Evolutionary conservation across 1,140 invertebrate genomes (phyloP).

Genomic region (Bombus terrestris): DNA sequence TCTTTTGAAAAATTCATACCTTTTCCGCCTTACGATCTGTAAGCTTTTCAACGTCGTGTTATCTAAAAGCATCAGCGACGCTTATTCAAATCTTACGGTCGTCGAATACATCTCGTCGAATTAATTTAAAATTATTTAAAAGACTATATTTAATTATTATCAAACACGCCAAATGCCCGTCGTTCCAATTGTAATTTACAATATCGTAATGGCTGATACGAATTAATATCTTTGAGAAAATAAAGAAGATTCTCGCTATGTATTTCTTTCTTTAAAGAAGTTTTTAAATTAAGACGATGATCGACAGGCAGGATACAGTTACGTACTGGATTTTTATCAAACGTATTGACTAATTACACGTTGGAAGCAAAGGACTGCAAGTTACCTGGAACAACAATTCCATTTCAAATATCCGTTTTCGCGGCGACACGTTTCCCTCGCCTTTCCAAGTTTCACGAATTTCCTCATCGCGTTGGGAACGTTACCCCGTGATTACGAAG

Average conservation of each 20-base stretch:
- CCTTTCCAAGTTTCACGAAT: not conserved
- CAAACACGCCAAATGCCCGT: not conserved
- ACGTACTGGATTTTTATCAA: too few species aligned
- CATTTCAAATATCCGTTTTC: not conserved
- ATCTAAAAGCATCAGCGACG: too few species aligned
- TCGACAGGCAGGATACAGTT: too few species aligned
- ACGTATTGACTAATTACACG: not conserved
- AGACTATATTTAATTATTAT: not conserved
- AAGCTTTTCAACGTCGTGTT: not conserved
- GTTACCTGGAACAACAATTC: not conserved
- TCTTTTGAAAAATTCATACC: conserved; percentile 9
- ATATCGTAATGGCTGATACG: too few species aligned
- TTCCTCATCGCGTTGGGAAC: not conserved
- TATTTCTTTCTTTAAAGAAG: too few species aligned
- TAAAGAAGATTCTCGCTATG: too few species aligned
- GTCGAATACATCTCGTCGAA: not conserved
- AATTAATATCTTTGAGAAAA: not conserved
- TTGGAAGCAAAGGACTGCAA: not conserved
- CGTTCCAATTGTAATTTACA: not conserved
- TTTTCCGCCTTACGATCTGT: not conserved
- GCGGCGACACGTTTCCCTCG: too few species aligned
- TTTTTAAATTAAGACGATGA: too few species aligned
- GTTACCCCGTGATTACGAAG: conserved; percentile 1
- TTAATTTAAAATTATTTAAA: not conserved
- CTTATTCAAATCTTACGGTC: not conserved